Base-by-base conservation (phyloP, 2,888 invertebrate genomes). In the Erebia ligea region DNA sequence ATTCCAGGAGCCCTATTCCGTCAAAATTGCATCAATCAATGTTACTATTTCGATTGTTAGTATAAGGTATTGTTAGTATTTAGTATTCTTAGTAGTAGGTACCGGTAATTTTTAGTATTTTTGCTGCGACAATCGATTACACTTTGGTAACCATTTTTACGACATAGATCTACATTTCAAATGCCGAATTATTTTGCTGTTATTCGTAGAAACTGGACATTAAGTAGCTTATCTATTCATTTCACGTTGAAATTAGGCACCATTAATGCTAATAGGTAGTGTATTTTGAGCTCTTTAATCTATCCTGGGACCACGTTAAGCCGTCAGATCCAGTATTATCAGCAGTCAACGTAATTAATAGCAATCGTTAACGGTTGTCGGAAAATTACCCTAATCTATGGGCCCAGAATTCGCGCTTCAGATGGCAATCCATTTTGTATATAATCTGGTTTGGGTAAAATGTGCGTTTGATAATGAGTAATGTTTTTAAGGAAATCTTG, bases 321-420 rank as follows among this genome's bases (percentile, higher is more conserved):
- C 56, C 54, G 10, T 11, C 54, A 13, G 56, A 56, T 57, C 11
- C 56, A 57, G 21, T 25, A 25, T 57, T 57, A 57, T 57, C 56
- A 58, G 40, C 13, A 19, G 56, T 1, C 6, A 8, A 13, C 56
- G 25, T 25, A 57, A 57, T 57, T 25, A 57, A 25, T 25, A 25
- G 13, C 25, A 57, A 57, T 57, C 21, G 25, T 56, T 56, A 56
- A 25, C 21, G 21, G 13, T 6, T 25, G 13, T 25, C 15, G 25
- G 13, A 57, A 25, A 57, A 57, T 57, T 57, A 25, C 13, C 15
- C 25, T 21, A 57, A 57, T 54, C 54, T 54, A 10, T 19, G 19
- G 21, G 56, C 15, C 13, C 5, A 25, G 5, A 54, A 57, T 25
- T 57, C 56, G 13, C 13, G 9, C 21, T 54, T 57, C 25, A 15